These are phyloP conservation scores for Promerops cafer DNA, from an alignment of 2,113 vertebrate species.

Conservation along the genomic window DNA sequence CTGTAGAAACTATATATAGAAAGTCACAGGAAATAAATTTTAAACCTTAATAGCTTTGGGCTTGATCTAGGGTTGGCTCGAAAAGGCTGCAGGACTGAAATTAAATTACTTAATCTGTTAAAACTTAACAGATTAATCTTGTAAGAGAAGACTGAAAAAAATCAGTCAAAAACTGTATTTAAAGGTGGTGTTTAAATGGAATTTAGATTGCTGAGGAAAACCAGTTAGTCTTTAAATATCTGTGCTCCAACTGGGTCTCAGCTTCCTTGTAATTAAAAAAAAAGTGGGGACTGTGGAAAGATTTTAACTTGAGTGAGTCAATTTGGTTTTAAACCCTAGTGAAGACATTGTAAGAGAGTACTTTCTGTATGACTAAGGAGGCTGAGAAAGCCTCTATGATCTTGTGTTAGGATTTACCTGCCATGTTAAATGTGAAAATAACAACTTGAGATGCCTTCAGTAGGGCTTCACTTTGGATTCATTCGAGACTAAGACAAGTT, in stretches of 20 bases:
- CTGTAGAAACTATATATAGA: neutral
- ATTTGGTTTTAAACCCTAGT: neutral
- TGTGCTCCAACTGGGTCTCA: neutral
- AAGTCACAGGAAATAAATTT: neutral
- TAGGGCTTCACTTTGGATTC: neutral
- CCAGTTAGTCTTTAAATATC: neutral
- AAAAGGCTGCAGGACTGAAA: neutral
- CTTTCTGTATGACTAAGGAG: neutral
- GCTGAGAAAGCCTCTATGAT: neutral
- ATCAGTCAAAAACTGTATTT: neutral
- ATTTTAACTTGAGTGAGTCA: neutral
- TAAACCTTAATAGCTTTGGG: neutral
- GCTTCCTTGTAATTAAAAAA: neutral
- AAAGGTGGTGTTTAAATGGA: neutral
- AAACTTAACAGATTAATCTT: neutral
- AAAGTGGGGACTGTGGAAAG: rapidly evolving
- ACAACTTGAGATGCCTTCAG: neutral
- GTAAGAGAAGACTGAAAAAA: neutral
- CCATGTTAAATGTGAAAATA: neutral
- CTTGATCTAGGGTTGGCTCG: neutral
- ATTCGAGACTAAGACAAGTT: neutral
- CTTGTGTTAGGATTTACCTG: neutral
- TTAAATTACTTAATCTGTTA: neutral
- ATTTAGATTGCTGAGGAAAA: neutral
- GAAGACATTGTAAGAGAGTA: neutral